A percentile compares a stretch with the other conserved stretches of the same genome.
phyloP scores from a whole-genome alignment of 2,113 vertebrate genomes.

The Protomyctophum bolini region DNA sequence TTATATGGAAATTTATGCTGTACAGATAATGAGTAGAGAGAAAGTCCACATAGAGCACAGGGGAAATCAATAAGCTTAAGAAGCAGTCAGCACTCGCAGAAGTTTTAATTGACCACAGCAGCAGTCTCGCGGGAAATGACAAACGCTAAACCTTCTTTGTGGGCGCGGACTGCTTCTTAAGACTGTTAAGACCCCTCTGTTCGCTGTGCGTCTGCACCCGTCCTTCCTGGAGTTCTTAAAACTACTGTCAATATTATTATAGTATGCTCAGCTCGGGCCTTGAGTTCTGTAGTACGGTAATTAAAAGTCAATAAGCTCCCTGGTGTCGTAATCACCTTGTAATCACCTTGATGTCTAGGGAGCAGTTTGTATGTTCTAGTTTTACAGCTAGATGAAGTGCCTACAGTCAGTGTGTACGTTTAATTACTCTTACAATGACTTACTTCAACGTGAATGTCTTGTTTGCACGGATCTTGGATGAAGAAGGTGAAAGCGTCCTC shows the following conservation, averaged over 20 bases:
- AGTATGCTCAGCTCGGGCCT: no score
- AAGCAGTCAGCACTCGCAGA: no score
- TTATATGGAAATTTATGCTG: not conserved
- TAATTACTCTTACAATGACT: conserved; percentile 7
- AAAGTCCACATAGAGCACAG: not conserved
- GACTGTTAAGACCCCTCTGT: no score
- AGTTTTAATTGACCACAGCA: no score
- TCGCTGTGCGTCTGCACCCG: no score
- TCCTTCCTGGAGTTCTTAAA: no score
- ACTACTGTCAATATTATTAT: no score
- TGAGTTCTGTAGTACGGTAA: no score
- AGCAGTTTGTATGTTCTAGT: not conserved
- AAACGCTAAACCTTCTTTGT: no score
- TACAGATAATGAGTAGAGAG: not conserved
- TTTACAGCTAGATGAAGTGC: not conserved
- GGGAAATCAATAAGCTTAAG: not conserved
- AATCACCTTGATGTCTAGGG: not conserved
- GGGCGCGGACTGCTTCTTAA: no score
- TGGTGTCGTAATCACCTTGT: not conserved
- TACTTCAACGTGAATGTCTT: conserved; percentile 89
- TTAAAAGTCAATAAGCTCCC: no score
- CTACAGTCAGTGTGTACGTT: not conserved
- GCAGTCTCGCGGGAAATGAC: no score
- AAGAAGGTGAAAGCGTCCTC: conserved; percentile 92
- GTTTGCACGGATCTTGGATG: conserved; percentile 85